Base-by-base conservation (phyloP, 2,797 vertebrate genomes). In the Poecile montanus region DNA sequence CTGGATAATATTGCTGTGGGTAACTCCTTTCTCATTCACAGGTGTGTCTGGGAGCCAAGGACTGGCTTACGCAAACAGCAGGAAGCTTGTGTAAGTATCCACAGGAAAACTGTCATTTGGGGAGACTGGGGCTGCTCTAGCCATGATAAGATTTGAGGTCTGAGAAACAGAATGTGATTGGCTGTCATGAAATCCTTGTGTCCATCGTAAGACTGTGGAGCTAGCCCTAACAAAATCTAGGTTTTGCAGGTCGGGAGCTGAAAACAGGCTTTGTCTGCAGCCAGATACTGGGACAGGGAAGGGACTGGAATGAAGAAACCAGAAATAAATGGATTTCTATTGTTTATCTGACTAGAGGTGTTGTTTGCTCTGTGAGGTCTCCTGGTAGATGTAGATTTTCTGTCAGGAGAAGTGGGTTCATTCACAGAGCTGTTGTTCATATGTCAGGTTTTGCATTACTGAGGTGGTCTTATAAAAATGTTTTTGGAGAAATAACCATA, bases 21-120 rank as follows among this genome's bases (percentile, higher is more conserved):
- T 96, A 93, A 97, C 54, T 42, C 57, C 74, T 42, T 95, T 98
- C 84, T 98, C 85, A 73, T 65, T 97, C 95, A 58, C 94, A 99
- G 98, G 98, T 91, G 92, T 98, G 61, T 96, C 98, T 51, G 97
- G 97, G 85, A 98, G 97, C 97, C 98, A 97, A 92, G 97, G 95
- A 78, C 93, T 97, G 68, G 91, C 97, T 96, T 98, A 98, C 94
- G 96, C 93, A 85, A 98, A 97, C 90, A 98, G 94, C 97, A 98
- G 97, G 92, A 98, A 97, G 92, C 97, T 96, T 91, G 89, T 79
- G 98, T 99, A 98, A 98, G 98, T 98, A 97, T 97, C 72, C 65
- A n/a, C 61, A 82, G 81, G 72, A 85, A 76, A 85, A 81, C 32
- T 61, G 38, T 50, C 54, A 2, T 40, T 18, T 65, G 32, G 30